Evolutionary conservation across 2,888 invertebrate genomes (phyloP), one percentile per base, ranked within the genome.

Genomic region (Euzophera pinguis): DNA sequence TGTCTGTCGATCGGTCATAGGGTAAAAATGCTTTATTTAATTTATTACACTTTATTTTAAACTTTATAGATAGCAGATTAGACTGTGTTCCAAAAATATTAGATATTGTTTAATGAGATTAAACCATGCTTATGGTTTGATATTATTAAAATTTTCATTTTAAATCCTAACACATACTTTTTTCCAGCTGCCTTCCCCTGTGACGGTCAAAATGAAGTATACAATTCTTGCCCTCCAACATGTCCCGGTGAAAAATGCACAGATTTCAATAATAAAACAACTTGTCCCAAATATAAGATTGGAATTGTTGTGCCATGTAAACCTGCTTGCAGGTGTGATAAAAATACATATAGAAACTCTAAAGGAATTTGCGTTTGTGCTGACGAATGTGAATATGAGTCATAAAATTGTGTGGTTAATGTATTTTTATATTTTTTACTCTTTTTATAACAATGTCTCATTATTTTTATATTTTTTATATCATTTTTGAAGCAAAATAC

Each of bases 171-270:
- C 12, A 13, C 5, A 29, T 13, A n/a, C 35, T 35, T 47, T 41
- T 14, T 53, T 56, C 16, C 50, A 62, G 62, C 62, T 29, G 50
- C 62, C 0, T 63, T 63, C 42, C 9, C 50, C n/a, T 64, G 64
- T 12, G 13, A 57, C 13, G 57, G 55, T 6, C 55, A 51, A 2
- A 54, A 64, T 43, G 65, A 65, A 53, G 34, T 50, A 34, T 63
- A 59, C 37, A 13, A 57, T 17, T 32, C 58, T 14, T 65, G 65
- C 22, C 59, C 60, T 9, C 53, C 61, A 4, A 29, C 12, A 0
- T 62, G 63, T 16, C 61, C 65, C 7, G 62, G 61, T n/a, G 52
- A 62, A 38, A 56, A 43, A 5, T 65, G 65, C 35, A 13, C 47
- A 9, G 63, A 63, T 47, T 65, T 60, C 35, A 16, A 62, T 2